Percentiles rank a stretch among this genome's conserved stretches.
Evolutionary conservation across 2,888 invertebrate genomes (phyloP).

Genomic region (Scaeva pyrastri): DNA sequence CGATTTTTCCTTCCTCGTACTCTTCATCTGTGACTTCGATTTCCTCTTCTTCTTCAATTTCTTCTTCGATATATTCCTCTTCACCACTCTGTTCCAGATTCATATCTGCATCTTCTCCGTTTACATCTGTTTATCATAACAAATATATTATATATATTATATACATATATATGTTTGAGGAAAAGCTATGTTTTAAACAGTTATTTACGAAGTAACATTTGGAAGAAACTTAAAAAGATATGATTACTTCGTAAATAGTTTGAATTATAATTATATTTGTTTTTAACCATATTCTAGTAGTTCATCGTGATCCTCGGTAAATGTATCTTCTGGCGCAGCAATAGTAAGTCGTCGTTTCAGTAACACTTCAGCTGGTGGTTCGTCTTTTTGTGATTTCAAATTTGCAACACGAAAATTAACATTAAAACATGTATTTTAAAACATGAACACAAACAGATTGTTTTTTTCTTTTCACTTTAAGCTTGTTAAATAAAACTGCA

Average conservation of each 20-base stretch:
- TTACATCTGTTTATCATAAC: conserved; percentile 79
- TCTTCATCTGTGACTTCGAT: conserved; percentile 75
- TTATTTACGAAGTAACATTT: conserved; percentile 71
- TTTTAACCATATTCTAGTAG: conserved; percentile 81
- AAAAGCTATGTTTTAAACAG: conserved; percentile 6
- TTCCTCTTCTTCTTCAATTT: conserved; percentile 82
- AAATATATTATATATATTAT: too few species aligned
- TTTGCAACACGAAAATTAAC: conserved; percentile 45
- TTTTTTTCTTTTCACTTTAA: conserved; percentile 5
- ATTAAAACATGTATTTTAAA: conserved; percentile 51
- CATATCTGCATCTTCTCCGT: conserved; percentile 79
- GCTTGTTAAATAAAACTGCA: conserved; percentile 22
- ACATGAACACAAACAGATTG: conserved; percentile 8
- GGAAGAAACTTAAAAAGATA: conserved; percentile 18
- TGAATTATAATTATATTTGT: conserved; percentile 25
- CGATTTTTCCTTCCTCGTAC: conserved; percentile 74
- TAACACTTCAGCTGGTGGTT: conserved; percentile 75
- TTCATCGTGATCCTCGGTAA: conserved; percentile 80
- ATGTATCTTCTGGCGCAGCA: conserved; percentile 80
- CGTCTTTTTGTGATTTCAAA: conserved; percentile 52
- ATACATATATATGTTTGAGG: background rate
- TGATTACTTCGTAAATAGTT: conserved; percentile 69
- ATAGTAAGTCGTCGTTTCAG: conserved; percentile 83
- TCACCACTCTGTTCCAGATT: conserved; percentile 80
- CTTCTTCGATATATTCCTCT: conserved; percentile 81